These are phyloP conservation scores for Panurus biarmicus DNA, from an alignment of 2,113 vertebrate genomes.

Conservation along the genomic window DNA sequence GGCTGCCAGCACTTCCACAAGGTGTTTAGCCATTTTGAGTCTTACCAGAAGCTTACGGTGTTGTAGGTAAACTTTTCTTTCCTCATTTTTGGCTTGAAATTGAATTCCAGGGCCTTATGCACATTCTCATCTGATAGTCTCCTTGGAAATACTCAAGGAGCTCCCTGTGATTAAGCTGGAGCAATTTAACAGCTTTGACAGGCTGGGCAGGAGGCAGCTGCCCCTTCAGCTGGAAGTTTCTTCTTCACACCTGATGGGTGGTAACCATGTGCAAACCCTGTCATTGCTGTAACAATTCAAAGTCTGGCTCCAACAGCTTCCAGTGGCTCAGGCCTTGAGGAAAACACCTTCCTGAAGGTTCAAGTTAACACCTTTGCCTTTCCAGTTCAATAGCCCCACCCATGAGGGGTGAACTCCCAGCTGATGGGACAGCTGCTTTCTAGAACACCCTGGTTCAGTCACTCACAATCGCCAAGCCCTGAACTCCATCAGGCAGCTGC, in stretches of 20 bases:
- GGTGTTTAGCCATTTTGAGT: not conserved
- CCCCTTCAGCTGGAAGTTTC: not conserved
- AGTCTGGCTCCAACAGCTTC: not conserved
- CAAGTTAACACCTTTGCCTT: not conserved
- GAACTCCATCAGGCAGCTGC: not conserved
- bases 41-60: not conserved
- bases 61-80: not conserved
- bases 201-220: not conserved
- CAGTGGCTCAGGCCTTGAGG: not conserved
- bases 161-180: not conserved
- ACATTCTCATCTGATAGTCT: not conserved
- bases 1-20: not conserved
- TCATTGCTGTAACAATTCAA: not conserved
- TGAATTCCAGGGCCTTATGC: not conserved
- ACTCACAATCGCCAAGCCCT: rapidly evolving
- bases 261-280: not conserved
- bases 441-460: not conserved
- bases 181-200: not conserved
- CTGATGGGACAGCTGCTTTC: not conserved
- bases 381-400: not conserved
- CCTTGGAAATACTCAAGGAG: not conserved
- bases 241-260: not conserved
- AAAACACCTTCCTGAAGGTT: not conserved
- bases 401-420: not conserved
- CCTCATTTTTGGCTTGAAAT: not conserved